Evolutionary conservation across 2,113 vertebrate species (phyloP), one percentile per base, ranked within the genome.

Genomic region (Marmota flaviventris): DNA sequence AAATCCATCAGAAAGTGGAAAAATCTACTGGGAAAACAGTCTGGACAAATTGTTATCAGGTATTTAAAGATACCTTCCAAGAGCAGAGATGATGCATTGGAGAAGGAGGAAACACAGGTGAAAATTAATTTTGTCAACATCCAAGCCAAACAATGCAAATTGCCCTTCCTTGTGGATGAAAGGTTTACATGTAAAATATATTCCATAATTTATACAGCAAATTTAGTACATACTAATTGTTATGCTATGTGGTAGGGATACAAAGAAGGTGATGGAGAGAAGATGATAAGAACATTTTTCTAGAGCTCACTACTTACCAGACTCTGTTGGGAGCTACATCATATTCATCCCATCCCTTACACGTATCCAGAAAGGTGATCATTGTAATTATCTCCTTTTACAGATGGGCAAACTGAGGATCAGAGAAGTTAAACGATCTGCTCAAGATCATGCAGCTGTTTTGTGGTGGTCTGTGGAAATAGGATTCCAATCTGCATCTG

Each of bases 61-160:
- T 72, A 3, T 75, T 94, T 61, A 75, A 27, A 12, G 32, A 11
- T 32, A 17, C 27, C 42, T 79, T 42, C 10, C 39, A 45, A 76
- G 89, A 14, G 42, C 7, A n/a, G 42, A 42, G 24, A 48, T 48
- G n/a, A 39, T 8, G 3, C 2, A 4, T 1, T 2, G 37, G 65
- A 58, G 61, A 17, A 93, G 61, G 61, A 87, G 34, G 10, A 93
- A 48, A 86, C 37, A 61, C 86, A 39, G 53, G 39, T 53, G 83
- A 72, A 91, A 79, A 79, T 34, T 8, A 29, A 56, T 91, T 92
- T 94, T 79, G 42, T 75, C 70, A 91, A 85, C 89, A 95, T 27
- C 24, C 69, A 85, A 72, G 61, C 70, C 89, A 67, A 85, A 53
- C 32, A n/a, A 90, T 77, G 75, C 56, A 89, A 63, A 77, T 61